Percentiles rank a stretch among this genome's conserved stretches.
Evolutionary conservation across 2,888 invertebrate genomes (phyloP).

Genomic region (Caradrina kadenii): DNA sequence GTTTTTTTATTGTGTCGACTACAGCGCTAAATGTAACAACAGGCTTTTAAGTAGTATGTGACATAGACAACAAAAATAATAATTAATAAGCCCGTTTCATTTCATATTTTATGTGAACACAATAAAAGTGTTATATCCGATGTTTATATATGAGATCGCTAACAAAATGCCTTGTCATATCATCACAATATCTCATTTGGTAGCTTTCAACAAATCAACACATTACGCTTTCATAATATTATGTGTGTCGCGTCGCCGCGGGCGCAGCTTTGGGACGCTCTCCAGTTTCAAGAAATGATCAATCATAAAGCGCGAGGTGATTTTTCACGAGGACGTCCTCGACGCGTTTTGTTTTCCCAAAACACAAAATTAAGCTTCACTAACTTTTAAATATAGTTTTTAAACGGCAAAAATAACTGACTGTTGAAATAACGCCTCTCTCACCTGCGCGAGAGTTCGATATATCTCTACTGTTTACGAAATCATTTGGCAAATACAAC

Average conservation of each 20-base stretch:
- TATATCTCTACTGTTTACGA: conserved; percentile 70
- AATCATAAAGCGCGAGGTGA: conserved; percentile 88
- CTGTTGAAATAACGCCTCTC: conserved; percentile 80
- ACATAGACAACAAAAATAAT: conserved; percentile 18
- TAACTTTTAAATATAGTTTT: conserved; percentile 81
- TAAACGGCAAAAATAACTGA: conserved; percentile 79
- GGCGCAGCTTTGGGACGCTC: conserved; percentile 63
- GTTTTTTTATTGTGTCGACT: conserved; percentile 39
- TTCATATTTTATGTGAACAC: conserved; percentile 39
- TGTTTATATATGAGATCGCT: conserved; percentile 64
- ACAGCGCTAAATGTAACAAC: conserved; percentile 47
- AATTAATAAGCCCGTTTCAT: conserved; percentile 23
- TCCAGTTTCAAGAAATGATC: conserved; percentile 87
- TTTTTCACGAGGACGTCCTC: conserved; percentile 84
- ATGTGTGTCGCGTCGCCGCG: conserved; percentile 64
- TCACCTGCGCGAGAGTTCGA: conserved; percentile 78
- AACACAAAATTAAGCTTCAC: conserved; percentile 80
- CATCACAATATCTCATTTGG: conserved; percentile 78
- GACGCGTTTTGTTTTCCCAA: conserved; percentile 85
- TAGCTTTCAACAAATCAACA: conserved; percentile 85
- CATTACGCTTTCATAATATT: conserved; percentile 79
- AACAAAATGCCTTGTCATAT: conserved; percentile 71
- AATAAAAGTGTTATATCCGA: conserved; percentile 49
- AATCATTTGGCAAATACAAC: conserved; percentile 63
- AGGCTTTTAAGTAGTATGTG: conserved; percentile 55